Evolutionary conservation across 53 echinoderm and acorn worm species (phyloP).

Genomic region (Antedon mediterranea): DNA sequence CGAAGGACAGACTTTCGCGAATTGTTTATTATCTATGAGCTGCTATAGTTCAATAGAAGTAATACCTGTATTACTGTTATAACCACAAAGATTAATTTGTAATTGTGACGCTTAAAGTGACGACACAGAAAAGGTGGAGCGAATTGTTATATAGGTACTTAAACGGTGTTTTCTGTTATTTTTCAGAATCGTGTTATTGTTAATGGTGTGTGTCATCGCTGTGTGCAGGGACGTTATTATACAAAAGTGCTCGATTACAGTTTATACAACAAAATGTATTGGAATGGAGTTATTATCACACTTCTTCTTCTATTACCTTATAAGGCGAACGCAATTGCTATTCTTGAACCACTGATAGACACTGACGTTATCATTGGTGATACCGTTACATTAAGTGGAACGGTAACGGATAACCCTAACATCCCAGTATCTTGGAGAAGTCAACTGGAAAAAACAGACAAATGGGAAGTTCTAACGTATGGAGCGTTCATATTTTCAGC

Average conservation of each 20-base stretch:
- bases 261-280: not conserved
- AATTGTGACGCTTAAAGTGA: not conserved
- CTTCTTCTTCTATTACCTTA: not conserved
- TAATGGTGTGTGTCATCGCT: not conserved
- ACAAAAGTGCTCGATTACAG: not conserved
- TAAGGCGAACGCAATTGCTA: not conserved
- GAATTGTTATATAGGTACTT: not conserved
- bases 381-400: not conserved
- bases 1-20: not conserved
- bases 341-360: not conserved
- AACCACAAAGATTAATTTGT: not conserved
- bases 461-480: not conserved
- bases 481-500: not conserved
- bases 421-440: not conserved
- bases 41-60: not conserved
- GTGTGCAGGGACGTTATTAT: not conserved
- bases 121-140: not conserved
- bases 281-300: not conserved
- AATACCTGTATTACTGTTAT: not conserved
- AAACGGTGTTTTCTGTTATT: not conserved
- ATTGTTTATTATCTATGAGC: not conserved
- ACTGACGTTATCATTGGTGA: not conserved
- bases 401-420: not conserved
- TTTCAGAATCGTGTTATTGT: not conserved
- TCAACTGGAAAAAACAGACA: no score